A percentile compares a stretch with the other conserved stretches of the same genome.
Evolutionary conservation across 2,113 vertebrate genomes (phyloP).

Genomic region (Redunca redunca): DNA sequence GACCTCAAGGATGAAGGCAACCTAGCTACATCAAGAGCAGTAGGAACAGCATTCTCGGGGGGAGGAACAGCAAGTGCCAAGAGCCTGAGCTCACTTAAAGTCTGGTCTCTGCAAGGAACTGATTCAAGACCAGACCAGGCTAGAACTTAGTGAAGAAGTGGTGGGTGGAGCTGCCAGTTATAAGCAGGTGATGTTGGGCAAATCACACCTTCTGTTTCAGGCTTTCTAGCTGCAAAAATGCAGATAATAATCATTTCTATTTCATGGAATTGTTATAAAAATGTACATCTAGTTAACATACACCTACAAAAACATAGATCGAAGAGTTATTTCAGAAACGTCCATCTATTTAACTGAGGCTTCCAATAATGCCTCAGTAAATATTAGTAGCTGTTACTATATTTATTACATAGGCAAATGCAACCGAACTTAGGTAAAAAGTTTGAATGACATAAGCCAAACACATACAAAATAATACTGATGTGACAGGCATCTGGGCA

Average conservation of each 20-base stretch:
- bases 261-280: not conserved
- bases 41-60: not conserved
- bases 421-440: not conserved
- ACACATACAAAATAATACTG: not conserved
- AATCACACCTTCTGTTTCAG: not conserved
- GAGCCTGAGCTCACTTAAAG: not conserved
- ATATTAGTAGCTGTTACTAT: not conserved
- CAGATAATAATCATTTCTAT: not conserved
- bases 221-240: not conserved
- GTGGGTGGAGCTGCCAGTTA: not conserved
- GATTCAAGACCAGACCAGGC: not conserved
- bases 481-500: not conserved
- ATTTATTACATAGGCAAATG: not conserved
- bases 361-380: not conserved
- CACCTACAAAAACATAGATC: not conserved
- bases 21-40: not conserved
- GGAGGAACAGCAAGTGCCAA: not conserved
- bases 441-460: not conserved
- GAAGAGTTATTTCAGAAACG: not conserved
- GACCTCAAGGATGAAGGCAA: not conserved
- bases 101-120: not conserved
- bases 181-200: not conserved
- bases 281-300: not conserved
- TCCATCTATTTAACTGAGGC: not conserved
- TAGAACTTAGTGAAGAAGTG: not conserved